Evolutionary conservation across 2,113 vertebrate species (phyloP).

Genomic region (Cyprinodon brontotheroides): DNA sequence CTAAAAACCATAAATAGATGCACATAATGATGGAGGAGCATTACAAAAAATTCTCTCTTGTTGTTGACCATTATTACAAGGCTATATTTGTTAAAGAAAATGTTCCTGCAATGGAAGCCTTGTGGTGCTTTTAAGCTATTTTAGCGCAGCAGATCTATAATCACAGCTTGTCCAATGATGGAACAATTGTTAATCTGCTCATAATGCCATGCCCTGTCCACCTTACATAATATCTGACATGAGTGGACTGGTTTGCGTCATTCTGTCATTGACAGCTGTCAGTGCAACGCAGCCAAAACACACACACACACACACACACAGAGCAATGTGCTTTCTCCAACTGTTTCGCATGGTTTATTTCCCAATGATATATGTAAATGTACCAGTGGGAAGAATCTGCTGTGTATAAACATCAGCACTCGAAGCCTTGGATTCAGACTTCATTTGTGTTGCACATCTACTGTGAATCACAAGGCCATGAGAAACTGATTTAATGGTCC

Average conservation of each 20-base stretch:
- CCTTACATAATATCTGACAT: constrained; percentile 82
- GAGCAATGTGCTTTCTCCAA: constrained; percentile 20
- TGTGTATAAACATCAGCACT: not conserved
- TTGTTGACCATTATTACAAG: constrained; percentile 20
- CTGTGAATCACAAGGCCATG: constrained; percentile 44
- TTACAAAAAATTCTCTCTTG: constrained; percentile 13
- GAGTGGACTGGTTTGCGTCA: constrained; percentile 76
- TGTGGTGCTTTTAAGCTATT: constrained; percentile 33
- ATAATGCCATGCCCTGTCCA: constrained; percentile 69
- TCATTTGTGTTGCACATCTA: constrained; percentile 45
- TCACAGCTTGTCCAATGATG: constrained; percentile 57
- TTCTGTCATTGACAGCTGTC: constrained; percentile 81
- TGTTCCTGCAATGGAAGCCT: constrained; percentile 1
- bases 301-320: constrained; percentile 19
- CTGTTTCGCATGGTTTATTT: constrained; percentile 21
- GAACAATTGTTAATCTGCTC: constrained; percentile 70
- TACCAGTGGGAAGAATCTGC: constrained; percentile 2
- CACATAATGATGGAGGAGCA: constrained; percentile 32
- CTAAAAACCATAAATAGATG: constrained; percentile 43
- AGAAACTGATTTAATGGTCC: constrained; percentile 67
- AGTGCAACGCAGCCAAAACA: constrained; percentile 54
- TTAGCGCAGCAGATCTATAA: constrained; percentile 46
- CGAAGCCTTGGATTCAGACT: constrained; percentile 15
- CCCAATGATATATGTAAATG: constrained; percentile 24
- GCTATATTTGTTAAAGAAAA: constrained; percentile 2